phyloP scores from a whole-genome alignment of 2,113 vertebrate species.

The Perca schrenkii region DNA sequence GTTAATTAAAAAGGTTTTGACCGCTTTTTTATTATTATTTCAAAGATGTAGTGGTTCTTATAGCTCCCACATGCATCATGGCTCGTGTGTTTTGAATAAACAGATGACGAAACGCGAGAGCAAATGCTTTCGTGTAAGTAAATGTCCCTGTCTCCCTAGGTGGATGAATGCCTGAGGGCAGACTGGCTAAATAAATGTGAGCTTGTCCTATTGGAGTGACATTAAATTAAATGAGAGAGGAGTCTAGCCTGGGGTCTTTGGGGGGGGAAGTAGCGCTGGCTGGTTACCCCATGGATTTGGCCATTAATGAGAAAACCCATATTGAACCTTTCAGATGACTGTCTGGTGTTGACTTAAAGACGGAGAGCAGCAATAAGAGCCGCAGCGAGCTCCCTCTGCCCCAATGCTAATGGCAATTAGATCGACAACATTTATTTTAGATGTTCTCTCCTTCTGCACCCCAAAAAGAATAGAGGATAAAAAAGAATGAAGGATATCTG shows the following conservation, averaged over 20 bases:
- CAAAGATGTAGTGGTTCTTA: conserved; percentile 65
- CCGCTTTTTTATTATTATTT: conserved; percentile 45
- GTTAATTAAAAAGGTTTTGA: conserved; percentile 75
- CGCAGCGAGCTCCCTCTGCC: conserved; percentile 63
- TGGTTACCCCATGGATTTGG: conserved; percentile 80
- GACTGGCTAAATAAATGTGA: conserved; percentile 85
- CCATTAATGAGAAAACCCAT: conserved; percentile 86
- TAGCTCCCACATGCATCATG: conserved; percentile 46
- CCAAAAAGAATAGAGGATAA: conserved; percentile 81
- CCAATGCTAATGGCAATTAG: conserved; percentile 84
- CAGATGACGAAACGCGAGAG: conserved; percentile 77
- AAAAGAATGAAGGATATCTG: conserved; percentile 78
- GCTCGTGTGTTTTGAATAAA: conserved; percentile 77
- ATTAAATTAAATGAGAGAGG: conserved; percentile 87
- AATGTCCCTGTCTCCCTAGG: conserved; percentile 82
- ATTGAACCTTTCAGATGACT: conserved; percentile 83
- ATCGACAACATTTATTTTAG: conserved; percentile 84
- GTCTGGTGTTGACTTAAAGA: conserved; percentile 84
- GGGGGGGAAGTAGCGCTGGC: conserved; percentile 48
- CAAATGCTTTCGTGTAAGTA: conserved; percentile 82
- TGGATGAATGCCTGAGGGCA: conserved; percentile 74
- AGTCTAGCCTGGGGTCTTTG: conserved; percentile 79
- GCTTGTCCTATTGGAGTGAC: conserved; percentile 86
- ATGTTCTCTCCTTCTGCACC: conserved; percentile 70
- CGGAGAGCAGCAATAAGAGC: conserved; percentile 72